These are phyloP conservation scores for Iguana delicatissima DNA, from an alignment of 2,797 vertebrate genomes.

Conservation along the genomic window DNA sequence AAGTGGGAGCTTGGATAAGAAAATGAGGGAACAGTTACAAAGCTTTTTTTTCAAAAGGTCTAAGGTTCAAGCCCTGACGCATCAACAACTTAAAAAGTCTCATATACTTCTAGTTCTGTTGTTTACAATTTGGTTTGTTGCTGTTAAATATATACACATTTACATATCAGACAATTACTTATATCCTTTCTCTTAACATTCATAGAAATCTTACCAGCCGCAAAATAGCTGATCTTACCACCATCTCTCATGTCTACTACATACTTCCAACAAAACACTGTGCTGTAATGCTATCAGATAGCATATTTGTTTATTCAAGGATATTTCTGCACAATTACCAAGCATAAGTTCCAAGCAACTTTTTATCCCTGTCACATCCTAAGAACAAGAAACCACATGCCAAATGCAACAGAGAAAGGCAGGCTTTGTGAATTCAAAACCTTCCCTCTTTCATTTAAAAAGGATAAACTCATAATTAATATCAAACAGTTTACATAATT, in stretches of 20 bases:
- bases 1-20: background rate
- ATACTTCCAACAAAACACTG: background rate
- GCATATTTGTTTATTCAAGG: background rate
- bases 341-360: conserved; percentile 1
- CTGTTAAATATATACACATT: background rate
- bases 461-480: conserved; percentile 6
- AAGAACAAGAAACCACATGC: background rate
- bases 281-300: background rate
- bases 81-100: background rate
- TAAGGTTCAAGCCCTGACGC: background rate
- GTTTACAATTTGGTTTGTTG: background rate
- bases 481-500: background rate
- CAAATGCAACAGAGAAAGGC: background rate
- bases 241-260: background rate
- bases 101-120: background rate
- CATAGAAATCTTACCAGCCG: background rate
- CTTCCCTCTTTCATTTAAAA: background rate
- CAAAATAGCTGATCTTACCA: background rate
- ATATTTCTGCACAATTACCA: background rate
- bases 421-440: background rate
- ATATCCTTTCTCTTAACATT: conserved; percentile 2
- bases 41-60: background rate
- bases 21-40: background rate
- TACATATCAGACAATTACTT: background rate
- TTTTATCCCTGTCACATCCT: background rate